Conservation (phyloP, 2,797 vertebrate genomes). For the Muscicapa comitata region DNA sequence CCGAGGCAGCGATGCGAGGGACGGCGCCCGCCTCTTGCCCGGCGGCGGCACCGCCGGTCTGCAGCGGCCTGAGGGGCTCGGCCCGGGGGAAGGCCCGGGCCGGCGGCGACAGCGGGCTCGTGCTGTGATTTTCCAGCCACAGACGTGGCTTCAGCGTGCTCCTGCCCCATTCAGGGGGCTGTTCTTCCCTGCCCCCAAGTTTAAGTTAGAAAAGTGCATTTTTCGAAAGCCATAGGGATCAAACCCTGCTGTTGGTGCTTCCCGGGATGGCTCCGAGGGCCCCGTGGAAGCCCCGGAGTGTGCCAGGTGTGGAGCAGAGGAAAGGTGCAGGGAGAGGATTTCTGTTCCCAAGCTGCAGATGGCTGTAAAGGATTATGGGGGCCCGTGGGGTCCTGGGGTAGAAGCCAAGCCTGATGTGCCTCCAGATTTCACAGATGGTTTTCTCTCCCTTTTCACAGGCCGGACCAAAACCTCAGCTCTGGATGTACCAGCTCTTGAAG, state of each 20-base stretch:
- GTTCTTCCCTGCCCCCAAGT: neutral
- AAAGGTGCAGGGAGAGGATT: neutral
- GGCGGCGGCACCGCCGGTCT: neutral
- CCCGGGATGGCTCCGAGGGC: neutral
- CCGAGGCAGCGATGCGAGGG: neutral
- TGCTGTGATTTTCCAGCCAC: neutral
- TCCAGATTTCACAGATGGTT: slow-evolving; percentile 44
- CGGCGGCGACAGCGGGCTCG: accelerated
- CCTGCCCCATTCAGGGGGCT: neutral
- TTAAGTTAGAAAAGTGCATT: neutral
- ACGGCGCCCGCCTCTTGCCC: neutral
- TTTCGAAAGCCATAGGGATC: neutral
- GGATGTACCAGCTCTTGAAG: neutral
- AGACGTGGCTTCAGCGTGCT: neutral
- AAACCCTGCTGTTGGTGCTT: neutral
- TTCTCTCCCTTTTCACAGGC: slow-evolving; percentile 9
- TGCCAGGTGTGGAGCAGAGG: neutral
- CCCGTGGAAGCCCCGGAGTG: neutral
- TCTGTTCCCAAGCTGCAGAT: neutral
- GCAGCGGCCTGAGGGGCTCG: neutral
- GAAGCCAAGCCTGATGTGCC: slow-evolving; percentile 25
- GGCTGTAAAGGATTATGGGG: neutral
- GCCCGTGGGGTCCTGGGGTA: neutral
- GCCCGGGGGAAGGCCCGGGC: neutral
- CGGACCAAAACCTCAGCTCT: slow-evolving; percentile 46